These are phyloP conservation scores for Megastigmus dorsalis DNA, from an alignment of 2,888 invertebrate species.

Conservation along the genomic window DNA sequence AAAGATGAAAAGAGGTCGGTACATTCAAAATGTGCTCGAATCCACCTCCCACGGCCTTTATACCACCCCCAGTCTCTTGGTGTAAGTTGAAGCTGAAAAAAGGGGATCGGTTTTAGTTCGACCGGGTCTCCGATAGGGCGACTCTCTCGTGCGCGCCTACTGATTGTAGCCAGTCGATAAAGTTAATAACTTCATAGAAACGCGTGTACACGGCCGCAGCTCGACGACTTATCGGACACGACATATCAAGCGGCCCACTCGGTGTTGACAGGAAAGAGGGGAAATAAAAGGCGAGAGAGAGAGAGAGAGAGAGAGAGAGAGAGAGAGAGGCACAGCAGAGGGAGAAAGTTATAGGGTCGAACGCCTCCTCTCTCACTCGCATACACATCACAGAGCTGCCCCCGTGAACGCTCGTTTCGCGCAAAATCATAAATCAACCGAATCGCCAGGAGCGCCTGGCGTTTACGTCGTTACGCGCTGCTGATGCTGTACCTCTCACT, in stretches of 20 bases:
- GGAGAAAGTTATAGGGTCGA: too few relatives aligned
- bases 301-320: too few relatives aligned
- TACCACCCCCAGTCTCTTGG: too few relatives aligned
- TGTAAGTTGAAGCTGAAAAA: too few relatives aligned
- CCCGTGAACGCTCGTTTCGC: slow-evolving; percentile 63
- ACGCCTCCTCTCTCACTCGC: too few relatives aligned
- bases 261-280: slow-evolving; percentile 27
- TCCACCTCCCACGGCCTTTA: too few relatives aligned
- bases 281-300: background rate
- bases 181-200: slow-evolving; percentile 71
- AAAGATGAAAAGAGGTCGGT: too few relatives aligned
- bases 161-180: slow-evolving; percentile 66
- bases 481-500: background rate
- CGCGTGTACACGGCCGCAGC: slow-evolving; percentile 51
- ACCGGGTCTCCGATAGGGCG: background rate
- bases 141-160: too few relatives aligned
- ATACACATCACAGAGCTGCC: too few relatives aligned
- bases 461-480: slow-evolving; percentile 15
- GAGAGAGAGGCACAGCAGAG: too few relatives aligned
- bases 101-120: too few relatives aligned
- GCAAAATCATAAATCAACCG: slow-evolving; percentile 66
- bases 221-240: slow-evolving; percentile 44
- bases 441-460: slow-evolving; percentile 57
- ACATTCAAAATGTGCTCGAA: too few relatives aligned
- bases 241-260: slow-evolving; percentile 21